phyloP scores from a whole-genome alignment of 2,113 vertebrate species.

The Saguinus imperator region DNA sequence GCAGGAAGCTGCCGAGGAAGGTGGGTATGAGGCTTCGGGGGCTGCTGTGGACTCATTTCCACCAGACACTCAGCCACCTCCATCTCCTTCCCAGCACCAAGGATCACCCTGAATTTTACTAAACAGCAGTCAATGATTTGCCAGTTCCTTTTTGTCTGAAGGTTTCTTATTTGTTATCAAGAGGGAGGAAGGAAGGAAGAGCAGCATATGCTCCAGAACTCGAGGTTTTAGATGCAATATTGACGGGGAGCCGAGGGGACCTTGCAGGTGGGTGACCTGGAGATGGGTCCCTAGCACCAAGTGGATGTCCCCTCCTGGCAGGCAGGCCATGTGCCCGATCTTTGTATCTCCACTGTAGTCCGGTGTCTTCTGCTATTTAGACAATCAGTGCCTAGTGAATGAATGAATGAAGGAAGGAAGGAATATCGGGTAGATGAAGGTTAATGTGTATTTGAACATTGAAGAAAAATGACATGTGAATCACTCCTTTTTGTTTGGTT shows the following conservation, averaged over 20 bases:
- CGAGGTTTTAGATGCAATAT: background rate
- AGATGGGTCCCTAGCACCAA: background rate
- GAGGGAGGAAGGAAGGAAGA: background rate
- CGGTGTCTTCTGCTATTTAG: background rate
- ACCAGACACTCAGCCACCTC: accelerated
- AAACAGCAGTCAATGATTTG: accelerated
- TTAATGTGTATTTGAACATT: accelerated
- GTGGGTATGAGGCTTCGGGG: slow-evolving; percentile 62
- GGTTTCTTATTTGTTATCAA: accelerated
- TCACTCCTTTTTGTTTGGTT: background rate
- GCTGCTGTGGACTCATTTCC: accelerated
- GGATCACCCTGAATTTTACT: background rate
- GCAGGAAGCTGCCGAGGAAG: background rate
- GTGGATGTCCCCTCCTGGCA: background rate
- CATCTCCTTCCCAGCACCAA: accelerated
- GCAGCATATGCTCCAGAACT: background rate
- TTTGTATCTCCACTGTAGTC: accelerated
- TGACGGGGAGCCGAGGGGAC: background rate
- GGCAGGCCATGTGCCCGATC: background rate
- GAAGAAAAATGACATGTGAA: background rate
- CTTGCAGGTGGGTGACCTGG: background rate
- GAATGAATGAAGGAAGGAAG: background rate
- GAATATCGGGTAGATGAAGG: background rate
- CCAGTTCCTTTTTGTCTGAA: background rate
- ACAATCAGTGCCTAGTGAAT: background rate